Conservation (phyloP, 2,888 invertebrate species). For the Chymomyza amoena region DNA sequence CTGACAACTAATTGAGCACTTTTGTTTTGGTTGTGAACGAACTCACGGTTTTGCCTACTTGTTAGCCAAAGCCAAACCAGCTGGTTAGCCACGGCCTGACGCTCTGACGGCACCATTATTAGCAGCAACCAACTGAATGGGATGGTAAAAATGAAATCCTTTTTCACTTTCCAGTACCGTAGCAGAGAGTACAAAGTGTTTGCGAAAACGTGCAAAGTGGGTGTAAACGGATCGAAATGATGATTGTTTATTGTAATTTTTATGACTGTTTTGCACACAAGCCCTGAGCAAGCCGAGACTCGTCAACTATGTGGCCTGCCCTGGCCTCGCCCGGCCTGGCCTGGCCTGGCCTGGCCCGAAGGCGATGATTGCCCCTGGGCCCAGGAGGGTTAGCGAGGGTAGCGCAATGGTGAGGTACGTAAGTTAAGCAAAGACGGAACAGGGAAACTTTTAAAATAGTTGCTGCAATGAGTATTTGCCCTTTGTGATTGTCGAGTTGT, state of each 20-base stretch:
- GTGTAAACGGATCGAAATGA: slow-evolving; percentile 73
- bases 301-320: neutral
- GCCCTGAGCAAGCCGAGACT: slow-evolving; percentile 56
- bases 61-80: slow-evolving; percentile 11
- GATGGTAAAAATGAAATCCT: slow-evolving; percentile 52
- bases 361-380: slow-evolving; percentile 57
- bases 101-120: slow-evolving; percentile 16
- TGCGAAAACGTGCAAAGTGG: slow-evolving; percentile 74
- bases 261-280: slow-evolving; percentile 75
- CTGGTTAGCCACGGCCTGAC: slow-evolving; percentile 29
- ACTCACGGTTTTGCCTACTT: slow-evolving; percentile 43
- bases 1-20: slow-evolving; percentile 63
- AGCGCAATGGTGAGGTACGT: slow-evolving; percentile 20
- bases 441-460: slow-evolving; percentile 20
- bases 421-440: slow-evolving; percentile 13
- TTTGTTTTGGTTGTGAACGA: slow-evolving; percentile 49
- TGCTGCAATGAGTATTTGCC: slow-evolving; percentile 5
- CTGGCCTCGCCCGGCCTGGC: neutral
- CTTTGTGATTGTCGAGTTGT: neutral
- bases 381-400: neutral
- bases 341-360: slow-evolving; percentile 18
- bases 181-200: slow-evolving; percentile 21
- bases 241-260: slow-evolving; percentile 75
- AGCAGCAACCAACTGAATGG: slow-evolving; percentile 5
- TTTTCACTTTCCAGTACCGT: slow-evolving; percentile 31